Base-by-base conservation (phyloP, 2,113 vertebrate species). In the Hydropotes inermis region DNA sequence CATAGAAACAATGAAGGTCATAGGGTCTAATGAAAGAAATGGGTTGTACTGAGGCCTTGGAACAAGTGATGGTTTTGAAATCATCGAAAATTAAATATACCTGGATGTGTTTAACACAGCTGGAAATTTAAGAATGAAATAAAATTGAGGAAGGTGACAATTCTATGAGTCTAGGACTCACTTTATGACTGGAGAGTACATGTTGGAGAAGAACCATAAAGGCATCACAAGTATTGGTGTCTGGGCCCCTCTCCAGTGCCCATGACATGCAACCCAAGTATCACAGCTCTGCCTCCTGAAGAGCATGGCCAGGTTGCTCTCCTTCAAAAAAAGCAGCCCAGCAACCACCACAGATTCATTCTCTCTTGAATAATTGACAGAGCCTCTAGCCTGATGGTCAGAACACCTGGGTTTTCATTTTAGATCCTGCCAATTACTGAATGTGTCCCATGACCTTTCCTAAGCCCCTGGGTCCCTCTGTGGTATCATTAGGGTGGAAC, bases 251-350 rank as follows among this genome's bases (percentile, higher is more conserved):
- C 25, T n/a, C 45, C 64, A 36, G 54, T 58, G 45, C 45, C 82
- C 6, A 0, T 67, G 58, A 54, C 6, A 25, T n/a, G 13, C 17
- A 36, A 5, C 21, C 33, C 74, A 33, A 5, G 64, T 5, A 0
- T 36, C 78, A 45, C 54, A 78, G 36, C 79, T 67, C 70, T 28
- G 36, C 15, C n/a, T 27, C 21, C 50, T 15, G 8, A 15, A 43
- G 28, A 52, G 13, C 1, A 25, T 12, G 54, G 25, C 17, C 4
- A 8, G 17, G 7, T 28, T 2, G 17, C 21, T 16, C 25, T 30
- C 87, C 87, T 61, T 88, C 25, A 91, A 4, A 39, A 36, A 60
- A 27, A 88, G 58, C 27, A 39, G 36, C 23, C 60, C 36, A 47
- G 43, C 25, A 47, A 47, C n/a, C 21, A 52, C 54, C 13, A 43